A percentile compares a stretch with the other conserved stretches of the same genome.
phyloP scores from a whole-genome alignment of 2,797 vertebrate genomes.

The Tachyglossus aculeatus region DNA sequence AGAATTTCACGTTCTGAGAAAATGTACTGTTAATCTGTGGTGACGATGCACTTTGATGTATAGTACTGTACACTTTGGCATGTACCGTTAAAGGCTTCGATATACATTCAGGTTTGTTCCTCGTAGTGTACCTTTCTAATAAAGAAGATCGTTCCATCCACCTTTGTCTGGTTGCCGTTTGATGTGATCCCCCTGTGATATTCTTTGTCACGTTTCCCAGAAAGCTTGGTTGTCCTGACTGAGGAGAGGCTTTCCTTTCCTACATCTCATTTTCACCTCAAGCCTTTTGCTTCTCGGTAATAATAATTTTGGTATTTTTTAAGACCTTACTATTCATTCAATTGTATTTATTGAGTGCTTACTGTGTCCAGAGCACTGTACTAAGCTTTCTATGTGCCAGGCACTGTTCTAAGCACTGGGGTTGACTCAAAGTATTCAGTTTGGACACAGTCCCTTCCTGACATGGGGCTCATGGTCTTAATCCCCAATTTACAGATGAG shows the following conservation, averaged over 20 bases:
- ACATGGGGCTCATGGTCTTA: too few relatives aligned
- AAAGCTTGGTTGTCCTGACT: background rate
- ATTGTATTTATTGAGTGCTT: too few relatives aligned
- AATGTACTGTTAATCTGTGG: conserved; percentile 87
- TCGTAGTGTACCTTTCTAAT: conserved; percentile 93
- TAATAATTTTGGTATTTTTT: too few relatives aligned
- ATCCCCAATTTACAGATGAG: too few relatives aligned
- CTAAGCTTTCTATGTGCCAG: too few relatives aligned
- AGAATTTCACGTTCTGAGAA: conserved; percentile 73
- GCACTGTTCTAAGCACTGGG: too few relatives aligned
- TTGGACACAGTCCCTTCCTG: too few relatives aligned
- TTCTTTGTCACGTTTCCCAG: background rate
- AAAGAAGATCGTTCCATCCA: conserved; percentile 91
- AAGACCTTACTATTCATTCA: too few relatives aligned
- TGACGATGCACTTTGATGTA: conserved; percentile 98
- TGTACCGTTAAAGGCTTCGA: conserved; percentile 90
- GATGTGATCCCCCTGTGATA: background rate
- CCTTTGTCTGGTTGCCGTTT: conserved; percentile 50
- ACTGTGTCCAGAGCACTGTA: too few relatives aligned
- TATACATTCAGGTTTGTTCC: conserved; percentile 85
- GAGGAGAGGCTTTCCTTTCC: background rate
- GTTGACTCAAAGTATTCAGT: too few relatives aligned
- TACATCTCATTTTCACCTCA: background rate
- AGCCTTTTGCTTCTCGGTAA: too few relatives aligned
- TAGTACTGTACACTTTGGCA: conserved; percentile 96